Evolutionary conservation across 2,113 vertebrate species (phyloP).

Genomic region (Labeo rohita): DNA sequence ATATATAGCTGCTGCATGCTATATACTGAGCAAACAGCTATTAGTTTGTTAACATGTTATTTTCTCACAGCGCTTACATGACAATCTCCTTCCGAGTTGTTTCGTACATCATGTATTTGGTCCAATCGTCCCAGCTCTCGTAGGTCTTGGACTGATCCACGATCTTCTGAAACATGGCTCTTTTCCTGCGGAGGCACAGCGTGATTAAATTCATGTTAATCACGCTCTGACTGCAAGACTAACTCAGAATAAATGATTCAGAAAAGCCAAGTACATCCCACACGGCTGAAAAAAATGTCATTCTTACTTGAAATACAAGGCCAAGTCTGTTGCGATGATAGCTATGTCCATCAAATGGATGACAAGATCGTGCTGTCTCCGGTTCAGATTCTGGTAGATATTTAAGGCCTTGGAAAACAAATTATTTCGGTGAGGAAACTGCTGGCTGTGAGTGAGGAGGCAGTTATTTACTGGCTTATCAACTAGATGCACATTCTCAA

Average conservation of each 20-base stretch:
- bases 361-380: slow-evolving; percentile 77
- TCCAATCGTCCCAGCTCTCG: slow-evolving; percentile 76
- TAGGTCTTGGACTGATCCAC: slow-evolving; percentile 83
- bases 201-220: slow-evolving; percentile 1
- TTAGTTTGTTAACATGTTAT: neutral
- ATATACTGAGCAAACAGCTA: neutral
- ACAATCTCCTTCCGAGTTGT: slow-evolving; percentile 82
- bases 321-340: slow-evolving; percentile 81
- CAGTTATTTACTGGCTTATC: neutral
- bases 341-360: slow-evolving; percentile 82
- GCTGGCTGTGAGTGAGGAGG: slow-evolving; percentile 11
- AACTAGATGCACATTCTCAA: slow-evolving; percentile 13
- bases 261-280: neutral
- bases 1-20: neutral
- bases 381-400: slow-evolving; percentile 81
- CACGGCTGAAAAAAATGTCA: neutral
- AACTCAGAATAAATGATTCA: slow-evolving; percentile 17
- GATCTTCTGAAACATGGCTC: slow-evolving; percentile 84
- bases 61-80: slow-evolving; percentile 67
- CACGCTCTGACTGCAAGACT: neutral
- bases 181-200: slow-evolving; percentile 70
- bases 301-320: slow-evolving; percentile 82
- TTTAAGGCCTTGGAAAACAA: slow-evolving; percentile 69
- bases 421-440: neutral
- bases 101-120: slow-evolving; percentile 81